A percentile compares a stretch with the other conserved stretches of the same genome.
Evolutionary conservation across 2,113 vertebrate genomes (phyloP).

Genomic region (Calidris pygmaea): DNA sequence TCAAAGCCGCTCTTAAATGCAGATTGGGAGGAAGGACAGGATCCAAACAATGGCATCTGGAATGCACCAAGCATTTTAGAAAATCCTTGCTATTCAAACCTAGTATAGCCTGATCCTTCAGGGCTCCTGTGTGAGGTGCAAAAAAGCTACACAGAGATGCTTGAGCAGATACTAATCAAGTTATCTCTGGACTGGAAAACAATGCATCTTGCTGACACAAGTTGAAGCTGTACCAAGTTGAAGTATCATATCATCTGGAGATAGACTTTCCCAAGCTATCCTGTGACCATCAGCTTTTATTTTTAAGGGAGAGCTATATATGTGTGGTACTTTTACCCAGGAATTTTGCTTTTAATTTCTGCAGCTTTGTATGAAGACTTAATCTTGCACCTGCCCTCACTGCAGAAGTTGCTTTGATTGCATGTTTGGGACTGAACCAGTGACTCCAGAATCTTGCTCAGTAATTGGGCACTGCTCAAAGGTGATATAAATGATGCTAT

Average conservation of each 20-base stretch:
- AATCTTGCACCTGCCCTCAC: neutral
- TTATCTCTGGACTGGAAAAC: neutral
- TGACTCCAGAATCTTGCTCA: neutral
- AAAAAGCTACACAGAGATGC: neutral
- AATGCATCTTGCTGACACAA: neutral
- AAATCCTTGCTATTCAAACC: neutral
- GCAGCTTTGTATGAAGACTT: neutral
- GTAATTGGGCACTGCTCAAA: neutral
- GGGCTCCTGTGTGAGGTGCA: neutral
- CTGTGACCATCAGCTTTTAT: neutral
- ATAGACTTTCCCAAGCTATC: too few relatives aligned
- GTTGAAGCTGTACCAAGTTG: neutral
- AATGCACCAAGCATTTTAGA: neutral
- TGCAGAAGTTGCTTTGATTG: neutral
- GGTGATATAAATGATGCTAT: slow-evolving; percentile 38
- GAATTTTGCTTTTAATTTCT: neutral
- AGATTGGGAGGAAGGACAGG: neutral
- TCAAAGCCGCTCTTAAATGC: neutral
- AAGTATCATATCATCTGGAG: neutral
- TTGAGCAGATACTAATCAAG: neutral
- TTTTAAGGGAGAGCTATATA: neutral
- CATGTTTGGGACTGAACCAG: neutral
- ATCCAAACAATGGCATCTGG: neutral
- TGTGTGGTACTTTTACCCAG: neutral
- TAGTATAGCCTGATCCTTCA: neutral